These are phyloP conservation scores for Hydrolagus affinis DNA, from an alignment of 2,113 vertebrate genomes.

Conservation along the genomic window DNA sequence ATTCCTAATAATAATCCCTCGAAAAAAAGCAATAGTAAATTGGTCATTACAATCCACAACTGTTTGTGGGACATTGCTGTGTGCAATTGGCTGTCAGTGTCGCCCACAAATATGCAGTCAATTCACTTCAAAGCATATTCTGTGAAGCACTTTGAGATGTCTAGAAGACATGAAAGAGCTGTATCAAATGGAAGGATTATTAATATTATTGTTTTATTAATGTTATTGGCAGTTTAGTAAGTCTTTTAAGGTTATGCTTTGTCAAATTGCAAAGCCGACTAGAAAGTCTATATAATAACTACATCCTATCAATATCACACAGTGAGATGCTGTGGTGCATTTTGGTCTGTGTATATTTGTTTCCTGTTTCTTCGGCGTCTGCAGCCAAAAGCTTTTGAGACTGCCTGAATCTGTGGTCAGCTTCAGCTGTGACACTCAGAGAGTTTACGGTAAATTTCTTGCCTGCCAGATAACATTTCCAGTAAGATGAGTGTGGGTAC, in stretches of 20 bases:
- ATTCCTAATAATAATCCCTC: too few species aligned
- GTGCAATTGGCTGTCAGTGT: too few species aligned
- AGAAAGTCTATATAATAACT: background rate
- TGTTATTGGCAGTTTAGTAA: background rate
- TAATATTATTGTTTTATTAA: too few species aligned
- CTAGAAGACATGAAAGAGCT: too few species aligned
- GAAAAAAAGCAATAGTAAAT: too few species aligned
- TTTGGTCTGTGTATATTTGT: conserved; percentile 36
- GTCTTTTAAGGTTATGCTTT: background rate
- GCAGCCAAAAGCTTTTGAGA: conserved; percentile 41
- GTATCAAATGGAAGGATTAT: too few species aligned
- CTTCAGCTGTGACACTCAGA: conserved; percentile 48
- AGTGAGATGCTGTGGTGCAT: background rate
- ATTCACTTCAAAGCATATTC: too few species aligned
- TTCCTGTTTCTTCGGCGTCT: conserved; percentile 56
- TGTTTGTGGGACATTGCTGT: too few species aligned
- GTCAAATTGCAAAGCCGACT: background rate
- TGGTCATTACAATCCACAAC: too few species aligned
- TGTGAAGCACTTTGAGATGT: too few species aligned
- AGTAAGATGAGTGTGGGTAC: conserved; percentile 57
- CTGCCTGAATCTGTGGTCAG: conserved; percentile 58
- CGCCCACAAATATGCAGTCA: too few species aligned
- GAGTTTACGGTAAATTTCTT: conserved; percentile 58
- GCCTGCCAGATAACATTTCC: conserved; percentile 56
- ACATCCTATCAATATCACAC: background rate